A percentile compares a stretch with the other conserved stretches of the same genome.
Conservation (phyloP, 2,797 vertebrate species). For the Gambelia wislizenii region DNA sequence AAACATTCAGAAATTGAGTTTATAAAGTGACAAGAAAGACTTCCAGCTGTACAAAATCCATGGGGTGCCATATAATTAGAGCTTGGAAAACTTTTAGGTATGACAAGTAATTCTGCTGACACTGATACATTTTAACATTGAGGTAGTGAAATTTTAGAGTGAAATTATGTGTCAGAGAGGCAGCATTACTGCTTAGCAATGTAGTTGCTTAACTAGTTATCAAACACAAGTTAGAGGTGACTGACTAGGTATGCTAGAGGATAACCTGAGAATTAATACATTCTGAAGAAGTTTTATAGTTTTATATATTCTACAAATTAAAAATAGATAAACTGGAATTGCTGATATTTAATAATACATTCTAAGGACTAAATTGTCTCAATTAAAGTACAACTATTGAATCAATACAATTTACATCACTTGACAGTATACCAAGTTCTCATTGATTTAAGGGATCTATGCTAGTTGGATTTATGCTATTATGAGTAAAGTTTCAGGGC, state of each 20-base stretch:
- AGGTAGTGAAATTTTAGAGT: not conserved
- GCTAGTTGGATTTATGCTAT: no score
- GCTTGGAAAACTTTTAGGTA: constrained; percentile 3
- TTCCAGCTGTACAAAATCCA: constrained; percentile 26
- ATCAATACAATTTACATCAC: no score
- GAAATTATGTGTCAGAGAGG: not conserved
- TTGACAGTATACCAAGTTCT: no score
- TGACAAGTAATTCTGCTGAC: constrained; percentile 37
- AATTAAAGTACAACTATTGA: no score
- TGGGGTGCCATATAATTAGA: constrained; percentile 32
- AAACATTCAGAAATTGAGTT: not conserved
- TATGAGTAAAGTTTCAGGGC: not conserved
- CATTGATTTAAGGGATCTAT: no score
- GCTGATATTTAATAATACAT: not conserved
- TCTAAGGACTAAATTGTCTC: not conserved
- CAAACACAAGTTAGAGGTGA: not conserved
- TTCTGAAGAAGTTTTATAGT: not conserved
- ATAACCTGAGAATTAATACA: not conserved
- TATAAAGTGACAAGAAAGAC: constrained; percentile 17
- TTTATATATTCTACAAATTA: not conserved
- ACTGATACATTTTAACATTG: constrained; percentile 16
- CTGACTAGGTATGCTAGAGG: not conserved
- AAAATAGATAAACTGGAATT: not conserved
- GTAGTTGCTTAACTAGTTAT: not conserved
- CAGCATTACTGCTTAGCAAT: not conserved